A percentile compares a stretch with the other conserved stretches of the same genome.
phyloP scores from a whole-genome alignment of 2,113 vertebrate genomes.

The Mystacornis crossleyi region DNA sequence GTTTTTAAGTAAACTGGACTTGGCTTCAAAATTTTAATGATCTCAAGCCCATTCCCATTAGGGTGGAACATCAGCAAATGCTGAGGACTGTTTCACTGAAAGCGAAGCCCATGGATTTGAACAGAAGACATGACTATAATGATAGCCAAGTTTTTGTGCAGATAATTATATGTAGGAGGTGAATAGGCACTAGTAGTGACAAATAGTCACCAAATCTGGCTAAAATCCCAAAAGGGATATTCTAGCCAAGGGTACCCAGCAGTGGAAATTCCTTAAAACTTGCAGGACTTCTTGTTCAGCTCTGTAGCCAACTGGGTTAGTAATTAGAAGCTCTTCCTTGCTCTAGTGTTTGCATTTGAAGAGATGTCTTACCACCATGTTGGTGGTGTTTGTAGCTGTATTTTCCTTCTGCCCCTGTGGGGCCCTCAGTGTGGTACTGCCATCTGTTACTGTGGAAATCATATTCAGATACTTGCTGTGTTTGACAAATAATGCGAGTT shows the following conservation, averaged over 20 bases:
- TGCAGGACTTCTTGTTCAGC: not conserved
- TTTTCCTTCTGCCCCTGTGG: not conserved
- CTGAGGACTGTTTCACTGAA: not conserved
- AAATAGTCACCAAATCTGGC: not conserved
- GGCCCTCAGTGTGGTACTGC: not conserved
- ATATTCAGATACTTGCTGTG: not conserved
- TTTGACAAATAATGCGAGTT: not conserved
- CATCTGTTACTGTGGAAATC: not conserved
- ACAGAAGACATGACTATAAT: not conserved
- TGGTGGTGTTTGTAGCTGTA: constrained; percentile 27
- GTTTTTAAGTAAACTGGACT: not conserved
- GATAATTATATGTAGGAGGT: not conserved
- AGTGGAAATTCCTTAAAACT: not conserved
- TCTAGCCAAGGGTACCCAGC: not conserved
- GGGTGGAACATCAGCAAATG: not conserved
- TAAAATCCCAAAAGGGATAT: not conserved
- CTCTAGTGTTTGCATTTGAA: not conserved
- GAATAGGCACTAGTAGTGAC: not conserved
- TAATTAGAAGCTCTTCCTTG: not conserved
- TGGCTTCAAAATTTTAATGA: not conserved
- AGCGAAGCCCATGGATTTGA: not conserved
- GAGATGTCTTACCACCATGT: not conserved
- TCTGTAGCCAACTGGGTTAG: not conserved
- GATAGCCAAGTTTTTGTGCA: not conserved
- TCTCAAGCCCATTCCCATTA: not conserved